Evolutionary conservation across 2,113 vertebrate genomes (phyloP).

Genomic region (Lontra canadensis): DNA sequence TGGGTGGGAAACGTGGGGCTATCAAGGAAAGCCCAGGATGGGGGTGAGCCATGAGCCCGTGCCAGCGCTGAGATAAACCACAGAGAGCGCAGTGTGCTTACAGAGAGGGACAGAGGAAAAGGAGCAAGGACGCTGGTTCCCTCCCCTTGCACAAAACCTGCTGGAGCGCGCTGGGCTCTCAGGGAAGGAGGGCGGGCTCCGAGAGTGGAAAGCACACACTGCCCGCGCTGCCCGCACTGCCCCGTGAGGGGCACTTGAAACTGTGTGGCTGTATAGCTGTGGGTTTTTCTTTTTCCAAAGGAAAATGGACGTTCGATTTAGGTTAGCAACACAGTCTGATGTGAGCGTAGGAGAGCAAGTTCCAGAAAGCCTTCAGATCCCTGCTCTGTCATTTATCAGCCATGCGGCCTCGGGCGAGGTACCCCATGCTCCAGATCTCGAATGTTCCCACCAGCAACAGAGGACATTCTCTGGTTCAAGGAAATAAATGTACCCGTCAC

Average conservation of each 20-base stretch:
- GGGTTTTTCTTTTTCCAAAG: not conserved
- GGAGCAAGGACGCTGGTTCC: not conserved
- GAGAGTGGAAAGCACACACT: not conserved
- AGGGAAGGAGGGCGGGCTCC: not conserved
- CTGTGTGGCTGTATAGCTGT: too few species aligned
- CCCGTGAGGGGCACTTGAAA: not conserved
- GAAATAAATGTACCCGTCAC: not conserved
- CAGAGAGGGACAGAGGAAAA: slow-evolving; percentile 40
- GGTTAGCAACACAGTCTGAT: not conserved
- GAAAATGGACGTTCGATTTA: not conserved
- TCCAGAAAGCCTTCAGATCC: not conserved
- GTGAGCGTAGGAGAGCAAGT: not conserved
- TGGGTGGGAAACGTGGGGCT: slow-evolving; percentile 54
- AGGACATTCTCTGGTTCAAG: too few species aligned
- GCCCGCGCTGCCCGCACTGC: not conserved
- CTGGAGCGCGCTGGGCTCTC: not conserved
- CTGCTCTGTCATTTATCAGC: not conserved
- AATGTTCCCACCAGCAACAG: not conserved
- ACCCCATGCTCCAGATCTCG: not conserved
- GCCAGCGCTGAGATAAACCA: slow-evolving; percentile 70
- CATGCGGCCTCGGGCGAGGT: not conserved
- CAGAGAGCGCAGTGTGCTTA: not conserved
- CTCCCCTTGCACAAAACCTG: slow-evolving; percentile 47
- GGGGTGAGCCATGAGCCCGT: slow-evolving; percentile 54
- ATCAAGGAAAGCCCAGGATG: not conserved